phyloP scores from a whole-genome alignment of 2,797 vertebrate genomes.

The Mus spretus region DNA sequence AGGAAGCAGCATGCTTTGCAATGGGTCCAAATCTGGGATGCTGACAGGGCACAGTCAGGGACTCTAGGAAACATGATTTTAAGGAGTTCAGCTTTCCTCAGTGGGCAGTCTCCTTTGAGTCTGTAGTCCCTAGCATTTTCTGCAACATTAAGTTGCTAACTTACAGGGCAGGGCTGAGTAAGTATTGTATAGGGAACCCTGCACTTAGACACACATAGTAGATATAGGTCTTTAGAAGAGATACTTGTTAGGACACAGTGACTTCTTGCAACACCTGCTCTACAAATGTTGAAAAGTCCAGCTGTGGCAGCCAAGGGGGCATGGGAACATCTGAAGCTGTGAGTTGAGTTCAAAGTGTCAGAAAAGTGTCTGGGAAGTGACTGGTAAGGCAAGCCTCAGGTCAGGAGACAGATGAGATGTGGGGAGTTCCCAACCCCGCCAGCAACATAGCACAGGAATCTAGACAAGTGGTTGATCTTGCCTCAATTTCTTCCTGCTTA shows the following conservation, averaged over 20 bases:
- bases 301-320: constrained; percentile 24
- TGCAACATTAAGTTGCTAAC: constrained; percentile 43
- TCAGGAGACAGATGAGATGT: constrained; percentile 25
- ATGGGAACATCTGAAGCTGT: constrained; percentile 12
- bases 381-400: not conserved
- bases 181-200: not conserved
- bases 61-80: not conserved
- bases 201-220: not conserved
- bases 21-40: not conserved
- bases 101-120: constrained; percentile 29
- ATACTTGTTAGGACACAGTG: constrained; percentile 38
- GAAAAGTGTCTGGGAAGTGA: not conserved
- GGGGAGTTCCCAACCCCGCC: constrained; percentile 45
- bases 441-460: constrained; percentile 55
- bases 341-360: not conserved
- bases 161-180: constrained; percentile 17
- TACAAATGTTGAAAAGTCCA: constrained; percentile 54
- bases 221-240: constrained; percentile 34
- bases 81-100: not conserved
- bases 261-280: constrained; percentile 54
- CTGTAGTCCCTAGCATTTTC: constrained; percentile 5
- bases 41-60: not conserved
- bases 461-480: constrained; percentile 58
- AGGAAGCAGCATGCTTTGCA: not conserved
- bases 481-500: constrained; percentile 74